Evolutionary conservation across 30 jellyfish, hydroid and myxozoan species (phyloP).

Genomic region (Pelagia noctiluca): DNA sequence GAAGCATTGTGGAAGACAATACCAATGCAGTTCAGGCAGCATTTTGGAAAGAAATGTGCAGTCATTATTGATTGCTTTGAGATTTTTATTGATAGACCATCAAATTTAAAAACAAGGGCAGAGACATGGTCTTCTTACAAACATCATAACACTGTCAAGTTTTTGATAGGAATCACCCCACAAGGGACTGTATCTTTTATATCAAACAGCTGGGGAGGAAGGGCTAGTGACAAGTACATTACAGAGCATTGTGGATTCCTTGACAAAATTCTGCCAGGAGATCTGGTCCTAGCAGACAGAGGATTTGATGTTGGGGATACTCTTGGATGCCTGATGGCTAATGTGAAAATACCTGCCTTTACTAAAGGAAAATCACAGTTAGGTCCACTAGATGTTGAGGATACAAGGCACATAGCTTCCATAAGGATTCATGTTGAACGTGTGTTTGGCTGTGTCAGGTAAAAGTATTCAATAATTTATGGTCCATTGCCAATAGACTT

Average conservation of each 20-base stretch:
- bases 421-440: slow-evolving; percentile 43
- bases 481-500: not conserved
- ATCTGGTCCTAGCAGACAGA: slow-evolving; percentile 14
- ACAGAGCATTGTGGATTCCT: slow-evolving; percentile 13
- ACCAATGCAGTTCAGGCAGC: slow-evolving; percentile 31
- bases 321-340: slow-evolving; percentile 11
- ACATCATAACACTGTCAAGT: slow-evolving; percentile 47
- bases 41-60: not conserved
- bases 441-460: slow-evolving; percentile 6
- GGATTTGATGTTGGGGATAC: slow-evolving; percentile 32
- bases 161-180: slow-evolving; percentile 38
- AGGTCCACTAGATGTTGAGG: slow-evolving; percentile 10
- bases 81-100: slow-evolving; percentile 24
- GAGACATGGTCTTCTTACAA: slow-evolving; percentile 3
- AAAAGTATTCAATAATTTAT: slow-evolving; percentile 4
- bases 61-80: slow-evolving; percentile 37
- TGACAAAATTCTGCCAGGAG: slow-evolving; percentile 10
- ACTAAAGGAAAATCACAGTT: slow-evolving; percentile 30
- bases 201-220: slow-evolving; percentile 55
- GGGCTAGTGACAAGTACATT: slow-evolving; percentile 42
- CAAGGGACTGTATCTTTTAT: slow-evolving; percentile 41
- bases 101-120: slow-evolving; percentile 26
- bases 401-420: slow-evolving; percentile 22
- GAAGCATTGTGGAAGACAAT: slow-evolving; percentile 41
- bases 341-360: slow-evolving; percentile 22